Conservation (phyloP, 2,113 vertebrate genomes). For the Cettia cetti region DNA sequence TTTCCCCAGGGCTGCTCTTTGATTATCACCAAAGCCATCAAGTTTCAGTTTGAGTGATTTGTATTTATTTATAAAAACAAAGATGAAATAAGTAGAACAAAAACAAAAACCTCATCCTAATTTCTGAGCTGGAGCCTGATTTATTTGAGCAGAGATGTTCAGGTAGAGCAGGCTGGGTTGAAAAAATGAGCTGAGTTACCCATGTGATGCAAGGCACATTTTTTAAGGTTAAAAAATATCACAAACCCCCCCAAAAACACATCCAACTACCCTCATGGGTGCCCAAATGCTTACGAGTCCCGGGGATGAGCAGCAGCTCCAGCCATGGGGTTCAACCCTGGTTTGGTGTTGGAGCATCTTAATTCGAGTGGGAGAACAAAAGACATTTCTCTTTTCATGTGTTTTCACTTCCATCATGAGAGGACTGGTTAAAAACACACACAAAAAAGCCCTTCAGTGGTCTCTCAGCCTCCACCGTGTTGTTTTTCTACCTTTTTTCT, state of each 20-base stretch:
- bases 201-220: neutral
- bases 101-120: conserved; percentile 74
- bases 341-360: neutral
- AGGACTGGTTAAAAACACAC: conserved; percentile 28
- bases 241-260: fast-evolving
- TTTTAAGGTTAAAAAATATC: neutral
- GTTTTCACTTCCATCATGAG: conserved; percentile 54
- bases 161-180: neutral
- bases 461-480: conserved; percentile 68
- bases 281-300: neutral
- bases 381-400: conserved; percentile 49
- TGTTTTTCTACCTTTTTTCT: conserved; percentile 81
- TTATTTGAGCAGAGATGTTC: neutral
- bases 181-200: neutral
- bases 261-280: fast-evolving
- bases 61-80: conserved; percentile 99
- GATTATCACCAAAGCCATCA: conserved; percentile 98
- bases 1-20: conserved; percentile 92
- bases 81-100: conserved; percentile 83
- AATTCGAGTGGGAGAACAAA: neutral
- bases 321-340: neutral
- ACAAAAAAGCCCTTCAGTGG: conserved; percentile 70
- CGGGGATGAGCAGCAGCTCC: neutral
- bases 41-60: conserved; percentile 98
- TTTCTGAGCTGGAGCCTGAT: conserved; percentile 59